Evolutionary conservation across 2,888 invertebrate species (phyloP).

Genomic region (Smittia aterrima): DNA sequence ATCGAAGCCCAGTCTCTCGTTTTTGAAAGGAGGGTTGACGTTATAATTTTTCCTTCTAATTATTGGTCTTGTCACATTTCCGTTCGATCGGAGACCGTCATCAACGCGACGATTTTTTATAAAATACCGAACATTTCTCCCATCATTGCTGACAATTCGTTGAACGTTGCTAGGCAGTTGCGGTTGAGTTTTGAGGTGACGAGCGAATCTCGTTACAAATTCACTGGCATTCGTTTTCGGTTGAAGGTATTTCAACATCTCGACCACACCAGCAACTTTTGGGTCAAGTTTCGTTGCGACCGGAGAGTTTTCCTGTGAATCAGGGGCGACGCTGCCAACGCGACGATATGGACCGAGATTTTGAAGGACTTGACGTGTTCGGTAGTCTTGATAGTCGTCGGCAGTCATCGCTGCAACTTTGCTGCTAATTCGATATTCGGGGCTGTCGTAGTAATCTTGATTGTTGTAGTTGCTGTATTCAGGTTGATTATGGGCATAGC

Average conservation of each 20-base stretch:
- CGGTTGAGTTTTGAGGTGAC: background rate
- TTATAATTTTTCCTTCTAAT: background rate
- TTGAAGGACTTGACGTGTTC: background rate
- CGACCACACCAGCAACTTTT: background rate
- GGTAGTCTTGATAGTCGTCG: slow-evolving; percentile 18
- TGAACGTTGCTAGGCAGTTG: background rate
- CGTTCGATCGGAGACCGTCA: too few species aligned
- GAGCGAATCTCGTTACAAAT: background rate
- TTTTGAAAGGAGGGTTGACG: background rate
- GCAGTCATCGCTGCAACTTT: background rate
- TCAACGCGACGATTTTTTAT: background rate
- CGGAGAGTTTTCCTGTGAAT: background rate
- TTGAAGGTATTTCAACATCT: slow-evolving; percentile 1
- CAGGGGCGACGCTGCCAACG: background rate
- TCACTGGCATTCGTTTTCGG: background rate
- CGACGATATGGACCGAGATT: background rate
- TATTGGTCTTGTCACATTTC: too few species aligned
- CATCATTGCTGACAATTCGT: background rate
- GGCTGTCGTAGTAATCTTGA: background rate
- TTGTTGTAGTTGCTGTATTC: too few species aligned
- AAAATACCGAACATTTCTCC: background rate
- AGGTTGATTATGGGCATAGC: too few species aligned
- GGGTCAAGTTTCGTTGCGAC: background rate
- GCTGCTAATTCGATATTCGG: background rate
- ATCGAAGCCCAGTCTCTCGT: too few species aligned